Percentiles rank a stretch among this genome's conserved stretches.
Evolutionary conservation across 2,113 vertebrate genomes (phyloP).

Genomic region (Acanthochromis polyacanthus): DNA sequence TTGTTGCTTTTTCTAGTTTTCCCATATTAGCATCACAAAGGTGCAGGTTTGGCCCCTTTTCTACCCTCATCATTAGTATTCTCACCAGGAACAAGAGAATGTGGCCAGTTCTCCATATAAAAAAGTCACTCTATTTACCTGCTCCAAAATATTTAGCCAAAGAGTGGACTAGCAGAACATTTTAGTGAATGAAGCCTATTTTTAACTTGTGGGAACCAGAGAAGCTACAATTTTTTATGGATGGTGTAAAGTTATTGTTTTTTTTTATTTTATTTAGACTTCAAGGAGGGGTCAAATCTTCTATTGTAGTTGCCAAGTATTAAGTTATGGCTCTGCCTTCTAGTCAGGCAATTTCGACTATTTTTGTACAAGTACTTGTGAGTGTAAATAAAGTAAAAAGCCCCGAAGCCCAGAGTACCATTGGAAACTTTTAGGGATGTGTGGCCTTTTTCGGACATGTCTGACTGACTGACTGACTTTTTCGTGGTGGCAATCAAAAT

Average conservation of each 20-base stretch:
- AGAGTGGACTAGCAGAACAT: neutral
- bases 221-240: neutral
- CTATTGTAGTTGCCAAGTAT: neutral
- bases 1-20: conserved; percentile 58
- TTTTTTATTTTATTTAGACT: neutral
- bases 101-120: conserved; percentile 28
- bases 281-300: neutral
- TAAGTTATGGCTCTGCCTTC: neutral
- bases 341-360: neutral
- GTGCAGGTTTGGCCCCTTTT: conserved; percentile 44
- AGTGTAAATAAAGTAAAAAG: neutral
- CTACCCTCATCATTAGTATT: conserved; percentile 75
- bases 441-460: neutral
- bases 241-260: conserved; percentile 5
- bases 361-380: neutral
- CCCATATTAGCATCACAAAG: conserved; percentile 80
- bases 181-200: neutral
- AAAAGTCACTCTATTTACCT: conserved; percentile 36
- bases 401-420: neutral
- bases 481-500: neutral
- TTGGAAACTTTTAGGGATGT: neutral
- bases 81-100: conserved; percentile 53
- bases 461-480: neutral
- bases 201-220: neutral
- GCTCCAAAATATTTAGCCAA: conserved; percentile 39